Conservation (phyloP, 2,113 vertebrate genomes). For the Triplophysa tibetana region DNA sequence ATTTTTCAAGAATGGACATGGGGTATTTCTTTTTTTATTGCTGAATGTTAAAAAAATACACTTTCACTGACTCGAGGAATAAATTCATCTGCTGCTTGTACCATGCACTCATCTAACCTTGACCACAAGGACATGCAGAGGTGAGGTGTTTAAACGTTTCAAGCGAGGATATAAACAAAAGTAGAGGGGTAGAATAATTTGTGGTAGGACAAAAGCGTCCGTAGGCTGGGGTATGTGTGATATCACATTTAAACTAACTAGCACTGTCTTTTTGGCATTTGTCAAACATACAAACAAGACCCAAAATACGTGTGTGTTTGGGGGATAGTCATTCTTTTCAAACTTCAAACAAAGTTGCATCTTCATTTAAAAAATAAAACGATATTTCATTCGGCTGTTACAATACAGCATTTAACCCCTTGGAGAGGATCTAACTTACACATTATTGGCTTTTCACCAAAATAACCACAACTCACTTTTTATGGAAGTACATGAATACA, state of each 20-base stretch:
- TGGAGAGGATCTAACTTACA: constrained; percentile 45
- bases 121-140: constrained; percentile 98
- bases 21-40: constrained; percentile 84
- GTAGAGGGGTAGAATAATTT: constrained; percentile 31
- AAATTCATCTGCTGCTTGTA: constrained; percentile 91
- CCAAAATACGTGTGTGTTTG: constrained; percentile 43
- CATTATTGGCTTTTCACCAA: constrained; percentile 34
- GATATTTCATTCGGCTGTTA: constrained; percentile 61
- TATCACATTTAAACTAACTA: constrained; percentile 69
- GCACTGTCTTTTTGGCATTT: constrained; percentile 68
- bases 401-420: constrained; percentile 56
- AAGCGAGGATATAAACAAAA: constrained; percentile 64
- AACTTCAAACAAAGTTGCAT: constrained; percentile 58
- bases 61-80: constrained; percentile 85
- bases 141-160: constrained; percentile 77
- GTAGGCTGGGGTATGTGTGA: constrained; percentile 49
- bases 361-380: constrained; percentile 45
- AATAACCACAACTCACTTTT: constrained; percentile 49
- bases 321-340: constrained; percentile 53
- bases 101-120: constrained; percentile 99
- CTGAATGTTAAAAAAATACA: constrained; percentile 90
- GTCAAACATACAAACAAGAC: constrained; percentile 70
- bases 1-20: constrained; percentile 84
- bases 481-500: constrained; percentile 38
- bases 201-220: constrained; percentile 52